Conservation (phyloP, 2,888 invertebrate genomes). For the Macropis europaea region DNA sequence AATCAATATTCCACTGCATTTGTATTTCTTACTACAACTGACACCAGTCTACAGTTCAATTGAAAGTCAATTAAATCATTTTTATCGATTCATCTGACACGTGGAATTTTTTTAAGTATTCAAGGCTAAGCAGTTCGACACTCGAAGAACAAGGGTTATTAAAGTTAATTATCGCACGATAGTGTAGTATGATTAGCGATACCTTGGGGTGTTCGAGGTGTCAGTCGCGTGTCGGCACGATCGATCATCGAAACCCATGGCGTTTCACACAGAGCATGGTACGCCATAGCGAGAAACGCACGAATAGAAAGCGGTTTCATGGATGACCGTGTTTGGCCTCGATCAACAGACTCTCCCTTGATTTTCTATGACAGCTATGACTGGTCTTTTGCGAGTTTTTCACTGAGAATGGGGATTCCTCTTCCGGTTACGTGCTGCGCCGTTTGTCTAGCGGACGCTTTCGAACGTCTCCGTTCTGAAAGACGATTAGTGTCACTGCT, state of each 20-base stretch:
- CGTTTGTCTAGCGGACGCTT: no score
- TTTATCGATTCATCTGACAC: no score
- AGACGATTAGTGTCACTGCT: no score
- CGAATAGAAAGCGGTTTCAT: constrained; percentile 55
- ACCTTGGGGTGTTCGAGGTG: background rate
- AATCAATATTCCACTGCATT: no score
- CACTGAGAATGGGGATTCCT: background rate
- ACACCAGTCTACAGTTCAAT: no score
- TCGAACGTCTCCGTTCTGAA: no score
- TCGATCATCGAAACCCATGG: constrained; percentile 41
- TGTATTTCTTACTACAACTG: no score
- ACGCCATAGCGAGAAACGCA: constrained; percentile 34
- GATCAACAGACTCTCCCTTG: constrained; percentile 52
- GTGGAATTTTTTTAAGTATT: no score
- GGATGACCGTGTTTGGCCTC: constrained; percentile 59
- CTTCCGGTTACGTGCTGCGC: constrained; percentile 11
- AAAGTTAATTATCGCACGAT: no score
- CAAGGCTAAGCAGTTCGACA: no score
- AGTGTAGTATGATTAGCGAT: background rate
- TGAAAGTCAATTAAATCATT: no score
- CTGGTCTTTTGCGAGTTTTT: constrained; percentile 31
- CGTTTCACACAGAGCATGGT: constrained; percentile 9
- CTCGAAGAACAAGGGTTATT: no score
- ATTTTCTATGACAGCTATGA: constrained; percentile 55
- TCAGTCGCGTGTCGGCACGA: constrained; percentile 23